Evolutionary conservation across 2,113 vertebrate species (phyloP), one percentile per base, ranked within the genome.

Genomic region (Orthonyx spaldingii): DNA sequence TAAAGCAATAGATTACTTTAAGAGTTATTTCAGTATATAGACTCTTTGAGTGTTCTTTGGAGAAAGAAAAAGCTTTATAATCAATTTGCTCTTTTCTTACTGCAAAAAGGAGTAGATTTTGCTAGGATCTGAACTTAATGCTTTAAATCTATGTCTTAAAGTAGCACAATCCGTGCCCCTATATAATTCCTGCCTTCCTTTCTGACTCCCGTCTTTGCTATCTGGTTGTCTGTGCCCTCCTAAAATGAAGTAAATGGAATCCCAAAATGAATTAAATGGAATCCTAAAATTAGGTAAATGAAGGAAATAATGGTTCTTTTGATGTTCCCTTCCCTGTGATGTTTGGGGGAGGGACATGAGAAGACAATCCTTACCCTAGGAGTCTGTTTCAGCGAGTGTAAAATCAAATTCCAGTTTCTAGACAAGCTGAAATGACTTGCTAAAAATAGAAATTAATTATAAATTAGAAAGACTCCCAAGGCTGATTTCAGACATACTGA

Each of bases 391-490:
- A 76, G 57, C 59, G 42, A 82, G 7, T 44, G 20, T 78, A 84
- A 57, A 94, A 90, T 77, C 59, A 90, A 94, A 90, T 76, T 90
- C 76, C 50, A 30, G 53, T 89, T 94, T 90, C 35, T 44, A 93
- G 79, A 80, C 21, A 78, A 74, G 47, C 27, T 86, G 68, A 93
- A 94, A 93, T 93, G 11, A 80, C 83, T 94, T 93, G 23, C 79
- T 96, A 97, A 93, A 89, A 96, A 93, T 92, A 95, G 92, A 93
- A 95, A 96, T 92, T 89, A 96, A 93, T 97, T 94, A 95, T 74
- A 88, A 97, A 94, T 86, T 85, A 89, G 46, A 88, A 96, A 88
- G 66, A 65, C 26, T 96, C 71, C 42, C 75, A 92, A 83, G 57
- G 59, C 75, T 88, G 50, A 66, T 91, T 90, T 93, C 63, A 93